Percentiles rank a stretch among this genome's conserved stretches.
phyloP scores from a whole-genome alignment of 2,797 vertebrate species.

The Tenualosa ilisha region DNA sequence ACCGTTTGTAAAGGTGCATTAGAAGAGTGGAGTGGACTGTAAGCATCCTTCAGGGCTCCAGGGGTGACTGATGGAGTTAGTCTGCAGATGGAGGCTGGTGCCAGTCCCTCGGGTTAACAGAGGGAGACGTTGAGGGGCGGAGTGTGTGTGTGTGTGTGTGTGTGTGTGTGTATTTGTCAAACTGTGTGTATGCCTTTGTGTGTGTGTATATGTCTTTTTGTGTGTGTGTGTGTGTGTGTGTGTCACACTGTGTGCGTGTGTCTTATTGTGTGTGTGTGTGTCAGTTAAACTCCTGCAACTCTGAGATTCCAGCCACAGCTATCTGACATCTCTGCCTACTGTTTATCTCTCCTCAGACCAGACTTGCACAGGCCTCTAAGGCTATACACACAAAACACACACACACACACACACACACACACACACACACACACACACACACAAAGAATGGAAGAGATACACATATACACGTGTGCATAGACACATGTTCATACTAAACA shows the following conservation, averaged over 20 bases:
- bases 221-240: neutral
- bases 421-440: neutral
- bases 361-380: neutral
- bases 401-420: neutral
- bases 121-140: neutral
- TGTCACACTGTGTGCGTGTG: neutral
- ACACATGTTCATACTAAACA: neutral
- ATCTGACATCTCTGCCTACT: slow-evolving; percentile 45
- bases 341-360: slow-evolving; percentile 52
- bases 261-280: neutral
- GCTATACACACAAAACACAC: slow-evolving; percentile 13
- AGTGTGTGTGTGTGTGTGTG: slow-evolving; percentile 19
- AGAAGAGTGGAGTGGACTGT: neutral
- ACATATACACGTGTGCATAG: neutral
- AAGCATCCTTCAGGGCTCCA: neutral
- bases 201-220: neutral
- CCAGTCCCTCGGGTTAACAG: neutral
- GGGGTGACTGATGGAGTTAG: neutral
- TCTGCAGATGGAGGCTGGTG: neutral
- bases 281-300: slow-evolving; percentile 28
- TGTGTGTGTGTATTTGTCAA: neutral
- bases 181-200: neutral
- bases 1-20: slow-evolving; percentile 18
- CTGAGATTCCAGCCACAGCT: slow-evolving; percentile 33
- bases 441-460: neutral